A percentile compares a stretch with the other conserved stretches of the same genome.
phyloP scores from a whole-genome alignment of 1,140 invertebrate species.

The Hyles vespertilio region DNA sequence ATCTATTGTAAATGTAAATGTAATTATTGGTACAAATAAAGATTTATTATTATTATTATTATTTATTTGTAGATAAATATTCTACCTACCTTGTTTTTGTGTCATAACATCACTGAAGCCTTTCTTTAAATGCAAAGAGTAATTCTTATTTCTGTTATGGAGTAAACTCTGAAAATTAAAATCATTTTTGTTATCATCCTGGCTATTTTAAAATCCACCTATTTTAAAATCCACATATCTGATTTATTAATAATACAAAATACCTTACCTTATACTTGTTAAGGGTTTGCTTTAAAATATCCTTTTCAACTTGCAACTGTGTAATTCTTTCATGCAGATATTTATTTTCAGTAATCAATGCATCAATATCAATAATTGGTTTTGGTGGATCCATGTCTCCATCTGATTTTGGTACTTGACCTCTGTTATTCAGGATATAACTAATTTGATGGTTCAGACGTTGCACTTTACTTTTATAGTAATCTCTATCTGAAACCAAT shows the following conservation, averaged over 20 bases:
- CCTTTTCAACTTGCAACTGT: conserved; percentile 87
- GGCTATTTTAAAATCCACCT: conserved; percentile 5
- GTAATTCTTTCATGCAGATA: conserved; percentile 89
- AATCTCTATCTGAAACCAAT: conserved; percentile 86
- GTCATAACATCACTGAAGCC: conserved; percentile 62
- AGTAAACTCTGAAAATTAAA: conserved; percentile 48
- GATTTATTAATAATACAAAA: conserved; percentile 6
- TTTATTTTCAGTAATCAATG: conserved; percentile 88
- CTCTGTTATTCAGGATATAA: conserved; percentile 78
- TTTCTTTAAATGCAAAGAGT: conserved; percentile 46
- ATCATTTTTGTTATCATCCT: conserved; percentile 2
- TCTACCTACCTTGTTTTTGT: conserved; percentile 68
- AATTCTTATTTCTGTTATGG: conserved; percentile 56
- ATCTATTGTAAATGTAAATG: too few relatives aligned
- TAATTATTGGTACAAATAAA: too few relatives aligned
- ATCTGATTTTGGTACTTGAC: conserved; percentile 39
- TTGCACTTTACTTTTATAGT: conserved; percentile 90
- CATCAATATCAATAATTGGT: conserved; percentile 87
- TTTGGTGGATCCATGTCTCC: conserved; percentile 45
- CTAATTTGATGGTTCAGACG: conserved; percentile 89
- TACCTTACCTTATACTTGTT: conserved; percentile 82
- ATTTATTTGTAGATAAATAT: too few relatives aligned
- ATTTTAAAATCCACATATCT: conserved; percentile 5
- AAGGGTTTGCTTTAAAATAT: conserved; percentile 82
- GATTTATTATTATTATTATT: too few relatives aligned